Percentiles rank a stretch among this genome's conserved stretches.
Evolutionary conservation across 2,888 invertebrate species (phyloP).

Genomic region (Melolontha melolontha): DNA sequence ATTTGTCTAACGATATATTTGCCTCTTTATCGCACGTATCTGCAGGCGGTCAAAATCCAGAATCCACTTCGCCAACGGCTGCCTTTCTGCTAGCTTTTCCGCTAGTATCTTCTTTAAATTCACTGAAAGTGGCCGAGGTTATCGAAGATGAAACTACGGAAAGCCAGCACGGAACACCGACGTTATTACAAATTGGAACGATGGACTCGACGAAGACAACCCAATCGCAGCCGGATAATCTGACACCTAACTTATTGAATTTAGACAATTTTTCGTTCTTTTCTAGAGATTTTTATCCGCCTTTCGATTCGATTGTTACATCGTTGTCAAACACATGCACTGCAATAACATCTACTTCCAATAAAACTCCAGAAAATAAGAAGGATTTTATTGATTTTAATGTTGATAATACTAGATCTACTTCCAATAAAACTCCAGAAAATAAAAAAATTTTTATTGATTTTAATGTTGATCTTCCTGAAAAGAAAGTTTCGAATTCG

Average conservation of each 20-base stretch:
- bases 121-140: constrained; percentile 68
- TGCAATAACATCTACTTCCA: constrained; percentile 26
- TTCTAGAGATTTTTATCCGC: constrained; percentile 58
- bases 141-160: constrained; percentile 68
- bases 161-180: constrained; percentile 64
- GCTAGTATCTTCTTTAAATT: constrained; percentile 73
- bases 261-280: constrained; percentile 63
- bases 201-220: constrained; percentile 61
- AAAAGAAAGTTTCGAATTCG: constrained; percentile 9
- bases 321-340: constrained; percentile 32
- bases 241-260: constrained; percentile 61
- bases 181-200: constrained; percentile 66
- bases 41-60: constrained; percentile 69
- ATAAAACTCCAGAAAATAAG: constrained; percentile 26
- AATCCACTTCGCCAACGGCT: constrained; percentile 79
- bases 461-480: constrained; percentile 13
- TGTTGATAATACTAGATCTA: constrained; percentile 37
- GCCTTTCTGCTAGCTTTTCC: constrained; percentile 83
- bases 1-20: constrained; percentile 72
- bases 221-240: constrained; percentile 56
- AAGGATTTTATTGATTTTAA: constrained; percentile 21
- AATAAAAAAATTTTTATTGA: constrained; percentile 14
- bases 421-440: constrained; percentile 29
- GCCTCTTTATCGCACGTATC: constrained; percentile 70
- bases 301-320: constrained; percentile 47